phyloP scores from a whole-genome alignment of 2,113 vertebrate species.

The Speoplatyrhinus poulsoni region DNA sequence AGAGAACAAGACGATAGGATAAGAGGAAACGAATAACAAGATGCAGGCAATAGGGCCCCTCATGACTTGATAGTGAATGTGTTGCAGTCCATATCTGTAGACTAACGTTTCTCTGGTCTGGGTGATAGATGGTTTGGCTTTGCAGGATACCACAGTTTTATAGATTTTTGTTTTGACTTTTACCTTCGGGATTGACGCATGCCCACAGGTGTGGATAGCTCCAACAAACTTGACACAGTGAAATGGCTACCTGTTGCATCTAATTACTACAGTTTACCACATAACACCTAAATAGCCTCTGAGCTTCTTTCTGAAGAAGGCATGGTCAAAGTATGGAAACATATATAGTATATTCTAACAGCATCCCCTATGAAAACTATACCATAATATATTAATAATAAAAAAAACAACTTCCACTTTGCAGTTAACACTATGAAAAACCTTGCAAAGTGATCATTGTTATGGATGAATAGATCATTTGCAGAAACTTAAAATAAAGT shows the following conservation, averaged over 20 bases:
- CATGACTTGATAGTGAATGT: constrained; percentile 44
- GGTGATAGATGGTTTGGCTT: constrained; percentile 53
- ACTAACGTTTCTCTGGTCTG: constrained; percentile 28
- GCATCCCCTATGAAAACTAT: too few species aligned
- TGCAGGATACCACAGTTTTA: constrained; percentile 27
- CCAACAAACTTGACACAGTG: constrained; percentile 15
- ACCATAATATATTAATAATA: too few species aligned
- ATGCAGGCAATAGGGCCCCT: constrained; percentile 34
- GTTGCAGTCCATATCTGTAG: constrained; percentile 32
- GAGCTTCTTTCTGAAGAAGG: too few species aligned
- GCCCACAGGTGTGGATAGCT: constrained; percentile 16
- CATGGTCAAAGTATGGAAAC: too few species aligned
- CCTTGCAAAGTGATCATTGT: too few species aligned
- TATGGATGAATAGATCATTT: too few species aligned
- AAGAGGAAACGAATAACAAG: constrained; percentile 1
- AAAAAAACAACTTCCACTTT: too few species aligned
- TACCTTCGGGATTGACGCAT: constrained; percentile 20
- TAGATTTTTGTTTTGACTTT: constrained; percentile 53
- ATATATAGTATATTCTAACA: too few species aligned
- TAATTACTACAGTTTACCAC: too few species aligned
- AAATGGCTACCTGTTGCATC: constrained; percentile 17
- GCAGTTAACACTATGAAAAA: too few species aligned
- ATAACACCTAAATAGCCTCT: too few species aligned
- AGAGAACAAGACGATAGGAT: constrained; percentile 23
- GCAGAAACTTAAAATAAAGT: too few species aligned